Percentiles rank a stretch among this genome's conserved stretches.
Conservation (phyloP, 2,888 invertebrate genomes). For the Chironomus riparius region DNA sequence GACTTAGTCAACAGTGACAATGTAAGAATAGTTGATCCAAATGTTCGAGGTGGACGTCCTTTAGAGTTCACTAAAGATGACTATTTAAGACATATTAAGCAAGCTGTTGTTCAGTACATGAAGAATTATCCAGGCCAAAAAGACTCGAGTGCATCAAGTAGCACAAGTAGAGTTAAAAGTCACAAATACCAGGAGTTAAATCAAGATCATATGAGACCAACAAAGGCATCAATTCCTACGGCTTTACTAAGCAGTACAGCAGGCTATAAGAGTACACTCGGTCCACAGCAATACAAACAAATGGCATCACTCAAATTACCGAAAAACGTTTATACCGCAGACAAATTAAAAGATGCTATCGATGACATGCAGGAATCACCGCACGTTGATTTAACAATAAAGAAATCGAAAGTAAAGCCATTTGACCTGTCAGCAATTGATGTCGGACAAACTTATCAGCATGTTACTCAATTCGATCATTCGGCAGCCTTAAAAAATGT, state of each 20-base stretch:
- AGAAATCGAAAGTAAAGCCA: constrained; percentile 36
- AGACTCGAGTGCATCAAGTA: not conserved
- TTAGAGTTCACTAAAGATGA: constrained; percentile 22
- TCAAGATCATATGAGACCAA: not conserved
- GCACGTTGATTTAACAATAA: constrained; percentile 28
- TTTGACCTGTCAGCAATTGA: constrained; percentile 29
- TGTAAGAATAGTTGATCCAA: constrained; percentile 23
- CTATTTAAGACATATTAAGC: constrained; percentile 39
- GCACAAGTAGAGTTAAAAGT: not conserved
- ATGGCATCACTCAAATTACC: not conserved
- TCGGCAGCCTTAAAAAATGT: constrained; percentile 38
- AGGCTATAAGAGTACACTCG: not conserved
- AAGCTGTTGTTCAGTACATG: constrained; percentile 42
- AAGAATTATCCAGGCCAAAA: constrained; percentile 32
- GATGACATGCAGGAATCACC: constrained; percentile 17
- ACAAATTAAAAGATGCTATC: constrained; percentile 6
- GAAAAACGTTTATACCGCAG: constrained; percentile 4
- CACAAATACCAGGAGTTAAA: not conserved
- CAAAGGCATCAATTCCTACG: not conserved
- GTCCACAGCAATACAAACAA: constrained; percentile 3
- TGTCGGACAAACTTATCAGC: constrained; percentile 34
- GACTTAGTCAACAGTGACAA: constrained; percentile 14
- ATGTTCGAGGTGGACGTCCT: not conserved
- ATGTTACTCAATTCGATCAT: constrained; percentile 38
- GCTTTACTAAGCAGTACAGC: not conserved